phyloP scores from a whole-genome alignment of 2,888 invertebrate genomes.

The Lepidocyrtoides sp. region DNA sequence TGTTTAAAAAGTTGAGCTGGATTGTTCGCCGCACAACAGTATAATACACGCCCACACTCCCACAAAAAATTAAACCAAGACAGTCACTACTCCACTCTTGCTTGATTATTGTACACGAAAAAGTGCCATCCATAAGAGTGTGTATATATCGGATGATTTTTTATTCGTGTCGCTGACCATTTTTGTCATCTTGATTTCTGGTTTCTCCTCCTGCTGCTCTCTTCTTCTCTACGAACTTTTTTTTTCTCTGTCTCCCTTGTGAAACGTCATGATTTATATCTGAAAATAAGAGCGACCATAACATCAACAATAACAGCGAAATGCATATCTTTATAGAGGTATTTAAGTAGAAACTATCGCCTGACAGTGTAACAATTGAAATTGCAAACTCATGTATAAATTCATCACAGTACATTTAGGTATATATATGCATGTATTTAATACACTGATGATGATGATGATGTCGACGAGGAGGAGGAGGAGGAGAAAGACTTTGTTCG shows the following conservation, averaged over 20 bases:
- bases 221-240: conserved; percentile 18
- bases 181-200: conserved; percentile 79
- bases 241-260: conserved; percentile 29
- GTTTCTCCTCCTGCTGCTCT: conserved; percentile 52
- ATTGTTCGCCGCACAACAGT: conserved; percentile 60
- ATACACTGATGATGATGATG: conserved; percentile 5
- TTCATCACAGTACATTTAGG: conserved; percentile 21
- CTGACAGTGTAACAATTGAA: conserved; percentile 64
- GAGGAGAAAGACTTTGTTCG: conserved; percentile 46
- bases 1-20: conserved; percentile 59
- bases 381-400: conserved; percentile 71
- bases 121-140: neutral
- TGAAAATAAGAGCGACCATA: conserved; percentile 65
- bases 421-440: neutral
- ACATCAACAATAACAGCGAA: conserved; percentile 59
- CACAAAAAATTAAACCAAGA: conserved; percentile 48
- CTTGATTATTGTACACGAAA: conserved; percentile 35
- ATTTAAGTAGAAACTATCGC: conserved; percentile 33
- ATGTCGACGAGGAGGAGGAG: neutral
- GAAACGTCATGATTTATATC: conserved; percentile 73
- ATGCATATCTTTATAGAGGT: conserved; percentile 59
- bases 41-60: conserved; percentile 64
- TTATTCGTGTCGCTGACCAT: conserved; percentile 79
- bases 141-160: conserved; percentile 49
- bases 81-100: neutral